Conservation (phyloP, 2,888 invertebrate species). For the Marasmarcha lunaedactyla region DNA sequence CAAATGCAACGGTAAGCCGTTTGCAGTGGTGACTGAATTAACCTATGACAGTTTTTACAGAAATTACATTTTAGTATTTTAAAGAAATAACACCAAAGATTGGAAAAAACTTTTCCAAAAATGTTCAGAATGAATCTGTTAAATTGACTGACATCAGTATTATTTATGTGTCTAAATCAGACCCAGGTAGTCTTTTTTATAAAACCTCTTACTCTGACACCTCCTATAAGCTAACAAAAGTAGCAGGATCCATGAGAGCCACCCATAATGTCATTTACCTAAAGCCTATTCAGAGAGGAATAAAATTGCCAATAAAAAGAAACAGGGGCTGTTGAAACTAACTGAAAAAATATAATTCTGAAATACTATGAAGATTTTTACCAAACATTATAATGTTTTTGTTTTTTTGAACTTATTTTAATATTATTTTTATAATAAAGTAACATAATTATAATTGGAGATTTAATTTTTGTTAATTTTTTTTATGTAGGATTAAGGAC, state of each 20-base stretch:
- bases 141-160: too few relatives aligned
- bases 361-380: slow-evolving; percentile 14
- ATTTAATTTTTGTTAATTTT: too few relatives aligned
- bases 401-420: too few relatives aligned
- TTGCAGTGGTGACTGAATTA: not conserved
- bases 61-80: too few relatives aligned
- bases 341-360: slow-evolving; percentile 13
- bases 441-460: too few relatives aligned
- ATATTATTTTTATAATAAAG: too few relatives aligned
- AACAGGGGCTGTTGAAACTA: slow-evolving; percentile 10
- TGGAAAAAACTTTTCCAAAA: too few relatives aligned
- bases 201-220: slow-evolving; percentile 12
- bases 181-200: slow-evolving; percentile 7
- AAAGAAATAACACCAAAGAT: slow-evolving; percentile 1
- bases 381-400: slow-evolving; percentile 13
- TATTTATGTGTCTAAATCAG: not conserved
- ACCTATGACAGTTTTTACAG: not conserved
- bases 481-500: too few relatives aligned
- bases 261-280: slow-evolving; percentile 11
- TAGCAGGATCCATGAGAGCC: slow-evolving; percentile 10
- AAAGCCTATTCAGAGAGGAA: slow-evolving; percentile 13
- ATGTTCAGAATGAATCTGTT: too few relatives aligned
- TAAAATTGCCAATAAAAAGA: slow-evolving; percentile 12
- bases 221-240: slow-evolving; percentile 3
- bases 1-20: not conserved